A percentile compares a stretch with the other conserved stretches of the same genome.
Evolutionary conservation across 1,140 invertebrate genomes (phyloP).

Genomic region (Drosophila subpulchrella): DNA sequence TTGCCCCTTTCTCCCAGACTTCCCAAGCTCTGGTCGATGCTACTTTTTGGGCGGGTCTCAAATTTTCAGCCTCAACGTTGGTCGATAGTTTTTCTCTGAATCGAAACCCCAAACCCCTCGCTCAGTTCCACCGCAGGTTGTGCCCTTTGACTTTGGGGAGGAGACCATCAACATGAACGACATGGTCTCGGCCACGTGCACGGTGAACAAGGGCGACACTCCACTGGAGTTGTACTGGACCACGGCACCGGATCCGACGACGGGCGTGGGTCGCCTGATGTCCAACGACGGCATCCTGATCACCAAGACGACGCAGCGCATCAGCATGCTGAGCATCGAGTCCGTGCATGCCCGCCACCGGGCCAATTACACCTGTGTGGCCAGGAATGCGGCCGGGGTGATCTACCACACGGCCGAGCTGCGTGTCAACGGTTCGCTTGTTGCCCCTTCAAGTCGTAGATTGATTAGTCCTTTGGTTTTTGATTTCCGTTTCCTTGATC

Average conservation of each 20-base stretch:
- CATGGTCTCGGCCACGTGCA: slow-evolving; percentile 90
- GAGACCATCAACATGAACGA: slow-evolving; percentile 90
- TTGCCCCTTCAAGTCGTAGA: slow-evolving; percentile 9
- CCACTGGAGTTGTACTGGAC: slow-evolving; percentile 92
- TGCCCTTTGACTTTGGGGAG: slow-evolving; percentile 89
- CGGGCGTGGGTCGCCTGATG: slow-evolving; percentile 69
- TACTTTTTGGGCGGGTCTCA: slow-evolving; percentile 38
- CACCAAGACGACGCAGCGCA: slow-evolving; percentile 88
- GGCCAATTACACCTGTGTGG: slow-evolving; percentile 90
- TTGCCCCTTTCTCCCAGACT: slow-evolving; percentile 27
- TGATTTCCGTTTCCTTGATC: slow-evolving; percentile 17
- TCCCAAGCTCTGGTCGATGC: slow-evolving; percentile 29
- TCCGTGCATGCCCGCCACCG: slow-evolving; percentile 87
- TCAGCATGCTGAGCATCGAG: slow-evolving; percentile 89
- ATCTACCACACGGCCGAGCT: slow-evolving; percentile 89
- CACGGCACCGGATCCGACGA: slow-evolving; percentile 74
- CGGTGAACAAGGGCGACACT: slow-evolving; percentile 93
- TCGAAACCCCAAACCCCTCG: slow-evolving; percentile 1
- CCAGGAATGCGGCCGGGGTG: slow-evolving; percentile 90
- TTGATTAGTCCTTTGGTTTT: slow-evolving; percentile 34
- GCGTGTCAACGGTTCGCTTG: slow-evolving; percentile 87
- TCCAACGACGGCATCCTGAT: slow-evolving; percentile 85
- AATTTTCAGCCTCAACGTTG: slow-evolving; percentile 65
- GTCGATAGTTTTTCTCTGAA: slow-evolving; percentile 41
- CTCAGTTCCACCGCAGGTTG: slow-evolving; percentile 89